Percentiles rank a stretch among this genome's conserved stretches.
Conservation (phyloP, 2,888 invertebrate species). For the Capitulum mitella region DNA sequence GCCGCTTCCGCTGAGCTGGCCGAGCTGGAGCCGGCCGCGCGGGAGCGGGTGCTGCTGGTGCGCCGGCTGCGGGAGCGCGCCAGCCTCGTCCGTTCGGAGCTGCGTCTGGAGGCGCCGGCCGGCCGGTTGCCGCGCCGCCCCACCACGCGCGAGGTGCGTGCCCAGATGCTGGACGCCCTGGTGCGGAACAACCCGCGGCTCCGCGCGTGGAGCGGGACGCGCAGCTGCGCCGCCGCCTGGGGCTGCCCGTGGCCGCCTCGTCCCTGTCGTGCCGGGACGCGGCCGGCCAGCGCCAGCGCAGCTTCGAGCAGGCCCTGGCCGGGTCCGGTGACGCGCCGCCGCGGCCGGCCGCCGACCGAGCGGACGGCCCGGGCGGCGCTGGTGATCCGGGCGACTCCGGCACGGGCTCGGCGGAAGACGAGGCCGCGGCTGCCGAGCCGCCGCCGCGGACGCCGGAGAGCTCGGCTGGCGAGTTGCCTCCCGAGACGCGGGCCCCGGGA, state of each 20-base stretch:
- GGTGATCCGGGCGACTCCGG: neutral
- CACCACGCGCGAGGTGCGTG: slow-evolving; percentile 7
- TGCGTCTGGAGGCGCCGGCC: neutral
- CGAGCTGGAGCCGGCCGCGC: neutral
- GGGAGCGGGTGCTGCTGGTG: neutral
- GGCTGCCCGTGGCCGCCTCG: neutral
- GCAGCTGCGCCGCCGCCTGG: neutral
- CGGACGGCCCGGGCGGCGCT: neutral
- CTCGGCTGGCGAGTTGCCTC: too few relatives aligned
- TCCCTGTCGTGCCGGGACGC: neutral
- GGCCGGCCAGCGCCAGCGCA: neutral
- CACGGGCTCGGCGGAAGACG: neutral
- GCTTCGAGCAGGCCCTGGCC: neutral
- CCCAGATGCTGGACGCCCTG: neutral
- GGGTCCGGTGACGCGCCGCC: neutral
- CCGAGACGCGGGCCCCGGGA: too few relatives aligned
- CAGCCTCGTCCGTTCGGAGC: neutral
- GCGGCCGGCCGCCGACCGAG: neutral
- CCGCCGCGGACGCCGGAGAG: neutral
- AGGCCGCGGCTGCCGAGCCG: neutral
- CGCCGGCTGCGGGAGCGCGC: neutral
- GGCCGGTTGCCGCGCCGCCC: neutral
- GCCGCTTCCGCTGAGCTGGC: neutral
- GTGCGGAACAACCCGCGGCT: slow-evolving; percentile 8
- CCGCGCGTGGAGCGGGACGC: slow-evolving; percentile 1